Evolutionary conservation across 2,888 invertebrate species (phyloP).

Genomic region (Esperia sulphurella): DNA sequence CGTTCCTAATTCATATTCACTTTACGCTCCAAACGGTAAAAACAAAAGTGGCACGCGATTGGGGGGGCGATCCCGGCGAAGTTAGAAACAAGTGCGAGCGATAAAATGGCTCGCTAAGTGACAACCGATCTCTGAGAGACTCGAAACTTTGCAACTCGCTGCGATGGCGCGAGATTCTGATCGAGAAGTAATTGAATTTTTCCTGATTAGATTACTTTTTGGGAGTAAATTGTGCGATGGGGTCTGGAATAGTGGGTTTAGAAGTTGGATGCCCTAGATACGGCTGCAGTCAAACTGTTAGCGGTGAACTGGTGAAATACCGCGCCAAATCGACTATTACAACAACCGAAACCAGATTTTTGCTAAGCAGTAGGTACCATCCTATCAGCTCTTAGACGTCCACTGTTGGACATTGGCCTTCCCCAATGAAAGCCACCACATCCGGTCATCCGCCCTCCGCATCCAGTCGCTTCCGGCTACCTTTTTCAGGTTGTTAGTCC

Average conservation of each 20-base stretch:
- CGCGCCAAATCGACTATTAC: too few species aligned
- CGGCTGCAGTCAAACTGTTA: too few species aligned
- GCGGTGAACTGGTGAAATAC: too few species aligned
- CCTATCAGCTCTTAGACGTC: too few species aligned
- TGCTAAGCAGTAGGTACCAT: too few species aligned
- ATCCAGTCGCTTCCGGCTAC: too few species aligned
- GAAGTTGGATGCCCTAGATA: too few species aligned
- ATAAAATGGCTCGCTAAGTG: constrained; percentile 8
- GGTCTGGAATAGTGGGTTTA: background rate
- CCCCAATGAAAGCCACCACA: too few species aligned
- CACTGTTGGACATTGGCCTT: too few species aligned
- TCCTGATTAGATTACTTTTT: constrained; percentile 5
- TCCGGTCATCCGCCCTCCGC: too few species aligned
- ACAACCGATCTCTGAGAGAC: constrained; percentile 7
- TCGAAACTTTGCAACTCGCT: constrained; percentile 5
- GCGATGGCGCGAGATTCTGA: background rate
- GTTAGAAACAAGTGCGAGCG: constrained; percentile 1
- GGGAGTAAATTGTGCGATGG: background rate
- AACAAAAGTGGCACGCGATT: constrained; percentile 5
- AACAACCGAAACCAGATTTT: too few species aligned
- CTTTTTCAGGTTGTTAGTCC: too few species aligned
- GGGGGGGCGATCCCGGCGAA: background rate
- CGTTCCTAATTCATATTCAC: constrained; percentile 1
- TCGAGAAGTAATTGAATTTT: constrained; percentile 7
- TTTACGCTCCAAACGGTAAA: background rate